Percentiles rank a stretch among this genome's conserved stretches.
phyloP scores from a whole-genome alignment of 2,888 invertebrate genomes.

The Strigamia maritima region DNA sequence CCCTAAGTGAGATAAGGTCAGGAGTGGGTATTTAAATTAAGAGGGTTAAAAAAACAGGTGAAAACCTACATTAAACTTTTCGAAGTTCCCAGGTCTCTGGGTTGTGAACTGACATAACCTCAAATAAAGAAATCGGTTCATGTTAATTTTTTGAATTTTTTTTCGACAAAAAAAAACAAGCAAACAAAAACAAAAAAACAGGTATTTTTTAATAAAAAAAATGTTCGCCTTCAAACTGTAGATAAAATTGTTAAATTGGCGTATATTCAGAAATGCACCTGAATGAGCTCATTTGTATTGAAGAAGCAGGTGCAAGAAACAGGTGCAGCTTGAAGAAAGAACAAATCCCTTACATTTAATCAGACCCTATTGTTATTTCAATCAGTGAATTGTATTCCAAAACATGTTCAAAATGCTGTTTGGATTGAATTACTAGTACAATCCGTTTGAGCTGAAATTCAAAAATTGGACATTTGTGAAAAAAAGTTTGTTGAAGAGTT shows the following conservation, averaged over 20 bases:
- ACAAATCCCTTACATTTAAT: not conserved
- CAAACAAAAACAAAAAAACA: too few species aligned
- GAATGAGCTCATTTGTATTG: not conserved
- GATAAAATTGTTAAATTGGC: not conserved
- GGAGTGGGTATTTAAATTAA: not conserved
- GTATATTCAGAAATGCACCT: not conserved
- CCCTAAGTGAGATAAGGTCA: not conserved
- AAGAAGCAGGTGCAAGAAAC: conserved; percentile 16
- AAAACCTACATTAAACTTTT: conserved; percentile 2
- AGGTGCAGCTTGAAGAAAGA: not conserved
- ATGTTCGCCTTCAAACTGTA: not conserved
- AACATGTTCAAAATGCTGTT: not conserved
- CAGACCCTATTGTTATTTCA: conserved; percentile 19
- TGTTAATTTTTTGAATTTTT: not conserved
- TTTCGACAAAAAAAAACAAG: too few species aligned
- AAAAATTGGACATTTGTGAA: not conserved
- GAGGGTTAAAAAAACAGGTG: not conserved
- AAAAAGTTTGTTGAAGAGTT: not conserved
- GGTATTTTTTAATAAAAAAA: too few species aligned
- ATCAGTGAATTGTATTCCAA: not conserved
- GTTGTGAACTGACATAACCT: conserved; percentile 7
- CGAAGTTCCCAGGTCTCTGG: not conserved
- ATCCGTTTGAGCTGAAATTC: not conserved
- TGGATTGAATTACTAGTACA: not conserved
- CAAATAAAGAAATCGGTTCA: not conserved